Evolutionary conservation across 30 jellyfish, hydroid and myxozoan species (phyloP).

Genomic region (Pelagia noctiluca): DNA sequence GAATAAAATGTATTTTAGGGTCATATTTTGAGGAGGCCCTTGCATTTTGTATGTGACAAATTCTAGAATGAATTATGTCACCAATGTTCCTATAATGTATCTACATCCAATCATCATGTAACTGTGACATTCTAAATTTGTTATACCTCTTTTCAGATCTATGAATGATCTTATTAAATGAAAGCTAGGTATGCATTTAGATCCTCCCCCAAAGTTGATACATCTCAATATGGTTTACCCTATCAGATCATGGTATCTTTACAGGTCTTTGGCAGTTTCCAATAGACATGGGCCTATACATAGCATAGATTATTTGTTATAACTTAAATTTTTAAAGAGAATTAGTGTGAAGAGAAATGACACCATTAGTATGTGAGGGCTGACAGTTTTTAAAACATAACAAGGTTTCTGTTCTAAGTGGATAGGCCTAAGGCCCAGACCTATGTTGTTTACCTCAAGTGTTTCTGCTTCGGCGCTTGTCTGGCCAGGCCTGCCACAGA

Average conservation of each 20-base stretch:
- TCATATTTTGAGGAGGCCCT: background rate
- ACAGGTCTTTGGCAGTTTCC: background rate
- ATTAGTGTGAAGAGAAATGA: background rate
- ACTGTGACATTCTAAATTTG: background rate
- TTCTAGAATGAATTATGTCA: slow-evolving; percentile 2
- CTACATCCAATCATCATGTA: background rate
- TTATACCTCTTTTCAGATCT: slow-evolving; percentile 6
- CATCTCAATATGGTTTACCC: background rate
- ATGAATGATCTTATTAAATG: background rate
- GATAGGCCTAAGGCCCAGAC: no score
- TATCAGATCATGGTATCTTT: background rate
- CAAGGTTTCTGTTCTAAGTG: slow-evolving; percentile 1
- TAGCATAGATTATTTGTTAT: background rate
- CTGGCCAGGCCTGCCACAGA: no score
- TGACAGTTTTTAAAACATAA: slow-evolving; percentile 2
- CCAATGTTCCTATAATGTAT: background rate
- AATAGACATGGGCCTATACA: background rate
- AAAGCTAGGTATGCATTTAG: slow-evolving; percentile 1
- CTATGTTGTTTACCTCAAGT: no score
- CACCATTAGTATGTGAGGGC: background rate
- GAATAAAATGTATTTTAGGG: background rate
- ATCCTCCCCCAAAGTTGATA: slow-evolving; percentile 5
- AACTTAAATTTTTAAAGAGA: background rate
- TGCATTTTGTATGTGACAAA: background rate
- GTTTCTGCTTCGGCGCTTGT: no score